A percentile compares a stretch with the other conserved stretches of the same genome.
phyloP scores from a whole-genome alignment of 2,888 invertebrate species.

The Brachyopa scutellaris region DNA sequence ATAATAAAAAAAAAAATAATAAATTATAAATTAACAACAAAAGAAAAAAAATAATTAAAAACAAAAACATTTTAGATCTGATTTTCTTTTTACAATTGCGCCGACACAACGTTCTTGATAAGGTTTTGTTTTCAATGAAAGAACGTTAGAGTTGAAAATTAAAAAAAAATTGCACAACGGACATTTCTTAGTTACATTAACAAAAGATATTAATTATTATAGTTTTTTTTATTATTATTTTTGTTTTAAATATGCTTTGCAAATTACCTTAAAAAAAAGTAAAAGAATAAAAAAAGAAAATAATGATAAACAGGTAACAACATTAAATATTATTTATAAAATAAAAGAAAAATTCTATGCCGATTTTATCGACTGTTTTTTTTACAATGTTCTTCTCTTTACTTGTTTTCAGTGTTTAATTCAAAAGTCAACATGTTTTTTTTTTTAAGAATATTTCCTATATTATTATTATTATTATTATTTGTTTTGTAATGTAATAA shows the following conservation, averaged over 20 bases:
- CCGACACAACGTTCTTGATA: constrained; percentile 29
- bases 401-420: constrained; percentile 34
- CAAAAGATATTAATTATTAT: constrained; percentile 29
- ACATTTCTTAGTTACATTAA: constrained; percentile 47
- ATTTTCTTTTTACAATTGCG: constrained; percentile 75
- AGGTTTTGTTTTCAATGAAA: background rate
- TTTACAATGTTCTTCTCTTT: constrained; percentile 8
- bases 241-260: constrained; percentile 61
- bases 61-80: constrained; percentile 66
- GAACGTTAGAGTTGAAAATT: constrained; percentile 1
- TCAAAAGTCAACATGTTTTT: constrained; percentile 54
- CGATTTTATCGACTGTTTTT: constrained; percentile 62
- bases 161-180: constrained; percentile 67
- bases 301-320: constrained; percentile 68
- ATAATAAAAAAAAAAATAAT: constrained; percentile 46
- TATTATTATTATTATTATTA: constrained; percentile 42
- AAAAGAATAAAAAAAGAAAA: constrained; percentile 33
- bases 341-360: constrained; percentile 43
- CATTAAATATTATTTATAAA: constrained; percentile 66
- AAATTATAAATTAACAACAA: constrained; percentile 70
- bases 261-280: constrained; percentile 36
- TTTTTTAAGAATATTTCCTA: constrained; percentile 50
- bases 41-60: constrained; percentile 14
- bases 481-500: constrained; percentile 73
- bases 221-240: constrained; percentile 16